Percentiles rank a stretch among this genome's conserved stretches.
Conservation (phyloP, 2,113 vertebrate genomes). For the Calyptommatus sinebrachiatus region DNA sequence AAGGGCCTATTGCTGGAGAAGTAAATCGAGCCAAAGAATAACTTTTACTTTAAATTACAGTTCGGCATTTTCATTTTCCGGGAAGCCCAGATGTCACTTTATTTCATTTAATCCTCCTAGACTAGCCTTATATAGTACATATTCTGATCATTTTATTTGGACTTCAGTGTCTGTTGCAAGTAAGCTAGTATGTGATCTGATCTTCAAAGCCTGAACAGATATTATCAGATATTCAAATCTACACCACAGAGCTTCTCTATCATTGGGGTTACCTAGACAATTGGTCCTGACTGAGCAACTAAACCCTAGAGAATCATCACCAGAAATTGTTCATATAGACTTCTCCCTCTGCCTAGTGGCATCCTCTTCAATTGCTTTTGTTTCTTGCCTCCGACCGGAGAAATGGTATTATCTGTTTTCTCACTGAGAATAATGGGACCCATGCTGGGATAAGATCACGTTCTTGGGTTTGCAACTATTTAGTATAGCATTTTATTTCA, state of each 20-base stretch:
- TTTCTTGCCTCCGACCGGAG: not conserved
- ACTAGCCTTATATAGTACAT: not conserved
- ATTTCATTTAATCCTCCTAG: not conserved
- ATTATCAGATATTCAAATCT: not conserved
- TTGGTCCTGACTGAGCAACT: slow-evolving; percentile 26
- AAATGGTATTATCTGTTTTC: not conserved
- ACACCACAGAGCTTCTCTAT: not conserved
- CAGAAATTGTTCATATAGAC: not conserved
- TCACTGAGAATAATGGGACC: not conserved
- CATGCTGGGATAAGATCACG: not conserved
- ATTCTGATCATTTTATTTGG: not conserved
- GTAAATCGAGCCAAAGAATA: not conserved
- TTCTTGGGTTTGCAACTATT: not conserved
- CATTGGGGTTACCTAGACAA: slow-evolving; percentile 21
- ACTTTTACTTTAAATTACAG: not conserved
- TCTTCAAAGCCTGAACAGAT: not conserved
- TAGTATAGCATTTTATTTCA: not conserved
- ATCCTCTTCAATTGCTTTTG: not conserved
- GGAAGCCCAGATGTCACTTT: not conserved
- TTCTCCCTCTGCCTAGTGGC: not conserved
- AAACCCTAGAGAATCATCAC: not conserved
- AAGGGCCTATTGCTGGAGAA: not conserved
- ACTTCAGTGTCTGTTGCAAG: not conserved
- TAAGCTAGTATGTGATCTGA: not conserved
- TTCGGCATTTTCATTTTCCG: not conserved